These are phyloP conservation scores for Grantiella picta DNA, from an alignment of 2,113 vertebrate species.

Conservation along the genomic window DNA sequence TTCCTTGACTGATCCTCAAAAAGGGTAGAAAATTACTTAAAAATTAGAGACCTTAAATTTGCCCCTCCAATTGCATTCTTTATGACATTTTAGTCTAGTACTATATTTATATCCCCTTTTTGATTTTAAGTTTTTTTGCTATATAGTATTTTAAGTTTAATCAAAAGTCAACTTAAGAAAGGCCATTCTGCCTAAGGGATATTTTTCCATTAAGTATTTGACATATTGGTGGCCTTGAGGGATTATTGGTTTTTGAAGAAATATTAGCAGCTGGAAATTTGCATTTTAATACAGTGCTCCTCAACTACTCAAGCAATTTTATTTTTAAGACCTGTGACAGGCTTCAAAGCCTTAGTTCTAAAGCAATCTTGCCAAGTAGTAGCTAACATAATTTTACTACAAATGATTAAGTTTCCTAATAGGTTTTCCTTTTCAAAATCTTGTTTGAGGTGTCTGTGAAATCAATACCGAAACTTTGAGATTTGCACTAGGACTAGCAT, in stretches of 20 bases:
- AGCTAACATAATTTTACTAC: slow-evolving; percentile 80
- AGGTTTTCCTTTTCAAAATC: slow-evolving; percentile 69
- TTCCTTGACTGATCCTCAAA: slow-evolving; percentile 59
- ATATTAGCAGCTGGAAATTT: slow-evolving; percentile 99
- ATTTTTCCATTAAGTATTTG: slow-evolving; percentile 99
- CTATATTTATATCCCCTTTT: slow-evolving; percentile 75
- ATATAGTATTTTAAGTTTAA: slow-evolving; percentile 93
- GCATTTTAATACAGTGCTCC: slow-evolving; percentile 99
- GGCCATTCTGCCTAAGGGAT: slow-evolving; percentile 93
- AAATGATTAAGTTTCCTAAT: slow-evolving; percentile 78
- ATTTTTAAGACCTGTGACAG: slow-evolving; percentile 90
- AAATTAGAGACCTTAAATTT: slow-evolving; percentile 61
- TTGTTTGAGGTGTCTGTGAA: slow-evolving; percentile 70
- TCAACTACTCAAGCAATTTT: slow-evolving; percentile 96
- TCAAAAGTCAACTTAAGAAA: slow-evolving; percentile 96
- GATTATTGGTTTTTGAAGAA: slow-evolving; percentile 99
- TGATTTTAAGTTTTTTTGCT: slow-evolving; percentile 78
- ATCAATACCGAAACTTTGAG: slow-evolving; percentile 76
- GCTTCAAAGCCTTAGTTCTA: slow-evolving; percentile 86
- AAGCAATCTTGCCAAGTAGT: slow-evolving; percentile 83
- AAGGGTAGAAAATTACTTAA: slow-evolving; percentile 54
- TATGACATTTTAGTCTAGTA: slow-evolving; percentile 72
- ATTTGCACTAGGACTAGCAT: slow-evolving; percentile 57
- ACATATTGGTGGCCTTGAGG: slow-evolving; percentile 99
- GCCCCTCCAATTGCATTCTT: slow-evolving; percentile 43